Base-by-base conservation (phyloP, 2,888 invertebrate species). In the Mimas tiliae region DNA sequence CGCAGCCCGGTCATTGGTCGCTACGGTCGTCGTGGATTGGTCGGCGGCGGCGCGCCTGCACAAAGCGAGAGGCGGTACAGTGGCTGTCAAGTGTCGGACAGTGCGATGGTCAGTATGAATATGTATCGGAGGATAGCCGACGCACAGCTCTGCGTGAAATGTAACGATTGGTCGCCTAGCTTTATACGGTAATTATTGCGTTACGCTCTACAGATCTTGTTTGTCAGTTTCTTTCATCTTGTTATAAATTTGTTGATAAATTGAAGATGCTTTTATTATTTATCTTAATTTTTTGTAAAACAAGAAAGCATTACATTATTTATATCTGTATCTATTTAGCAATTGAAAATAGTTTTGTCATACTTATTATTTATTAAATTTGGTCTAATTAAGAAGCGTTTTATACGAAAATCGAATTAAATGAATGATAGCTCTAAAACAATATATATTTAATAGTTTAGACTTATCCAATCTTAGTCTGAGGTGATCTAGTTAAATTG, bases 51-150 rank as follows among this genome's bases (percentile, higher is more conserved):
- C 78, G 82, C 88, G 89, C 87, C 83, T 79, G 73, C 85, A 85
- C 90, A 91, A 91, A 90, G 90, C 73, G 74, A 87, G 89, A 91
- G 90, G 91, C 90, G 91, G 87, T 82, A 83, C 80, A 79, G 83
- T 80, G 84, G 83, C 86, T 89, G 90, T 87, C 90, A 90, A 83
- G 82, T 85, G 86, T 85, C 87, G 81, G 73, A 74, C 55, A 45
- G 52, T 65, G 64, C 67, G 66, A 65, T 68, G 72, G 82, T 73
- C 81, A 74, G 78, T 88, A 89, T 90, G 90, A 90, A 89, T 91
- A 91, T 91, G 88, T 84, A 90, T 86, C 58, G 47, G 21, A 33
- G 62, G 33, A 55, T 55, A 55, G 53, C 47, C 42, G 27, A 45
- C 47, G 47, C 48, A 21, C 64, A 38, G 64, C 50, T 34, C 33